phyloP scores from a whole-genome alignment of 2,888 invertebrate genomes.

The Acronicta leporina region DNA sequence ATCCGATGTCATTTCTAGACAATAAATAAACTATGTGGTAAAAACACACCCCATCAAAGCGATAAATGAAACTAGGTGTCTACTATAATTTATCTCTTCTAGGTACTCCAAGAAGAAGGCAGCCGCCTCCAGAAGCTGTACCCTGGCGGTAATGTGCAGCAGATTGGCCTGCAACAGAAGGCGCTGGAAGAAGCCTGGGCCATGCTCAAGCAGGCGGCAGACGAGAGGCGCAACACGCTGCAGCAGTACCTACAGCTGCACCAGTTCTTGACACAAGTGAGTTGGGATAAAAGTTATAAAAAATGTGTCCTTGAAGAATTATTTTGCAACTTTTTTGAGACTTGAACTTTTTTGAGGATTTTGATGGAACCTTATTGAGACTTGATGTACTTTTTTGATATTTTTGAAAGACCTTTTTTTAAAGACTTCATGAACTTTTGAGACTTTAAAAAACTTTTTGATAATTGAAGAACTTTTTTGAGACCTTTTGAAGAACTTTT shows the following conservation, averaged over 20 bases:
- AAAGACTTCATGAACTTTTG: no score
- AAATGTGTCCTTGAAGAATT: no score
- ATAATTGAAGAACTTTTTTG: not conserved
- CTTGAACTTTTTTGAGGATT: not conserved
- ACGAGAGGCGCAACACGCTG: constrained; percentile 93
- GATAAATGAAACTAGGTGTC: no score
- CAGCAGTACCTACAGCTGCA: constrained; percentile 97
- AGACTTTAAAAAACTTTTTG: no score
- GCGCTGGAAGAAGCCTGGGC: constrained; percentile 96
- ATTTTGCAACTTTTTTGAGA: not conserved
- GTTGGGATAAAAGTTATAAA: no score
- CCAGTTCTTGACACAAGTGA: constrained; percentile 92
- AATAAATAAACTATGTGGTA: no score
- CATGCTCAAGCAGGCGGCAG: constrained; percentile 94
- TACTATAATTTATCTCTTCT: constrained; percentile 29
- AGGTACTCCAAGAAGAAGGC: constrained; percentile 97
- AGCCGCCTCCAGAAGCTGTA: constrained; percentile 95
- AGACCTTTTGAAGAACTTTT: not conserved
- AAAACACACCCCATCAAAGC: no score
- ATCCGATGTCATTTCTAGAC: no score
- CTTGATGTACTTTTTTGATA: not conserved
- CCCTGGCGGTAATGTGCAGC: constrained; percentile 97
- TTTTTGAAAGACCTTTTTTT: rapidly evolving
- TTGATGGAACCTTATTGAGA: no score
- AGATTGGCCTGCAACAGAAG: constrained; percentile 96